Conservation (phyloP, 2,797 vertebrate species). For the Sciurus vulgaris region DNA sequence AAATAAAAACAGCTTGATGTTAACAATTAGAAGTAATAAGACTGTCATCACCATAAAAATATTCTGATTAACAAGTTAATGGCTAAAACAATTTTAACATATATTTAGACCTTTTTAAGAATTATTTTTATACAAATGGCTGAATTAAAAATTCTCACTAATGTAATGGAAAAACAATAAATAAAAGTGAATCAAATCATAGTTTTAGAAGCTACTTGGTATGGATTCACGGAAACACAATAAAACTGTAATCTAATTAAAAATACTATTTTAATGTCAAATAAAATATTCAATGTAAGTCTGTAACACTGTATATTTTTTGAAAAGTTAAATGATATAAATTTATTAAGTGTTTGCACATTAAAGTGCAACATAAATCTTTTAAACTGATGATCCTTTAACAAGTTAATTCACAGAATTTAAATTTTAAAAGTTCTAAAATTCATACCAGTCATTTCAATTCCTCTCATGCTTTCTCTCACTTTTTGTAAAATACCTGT, state of each 20-base stretch:
- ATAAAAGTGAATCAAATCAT: slow-evolving; percentile 39
- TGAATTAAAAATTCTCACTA: slow-evolving; percentile 57
- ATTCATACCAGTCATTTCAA: background rate
- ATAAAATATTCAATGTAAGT: slow-evolving; percentile 55
- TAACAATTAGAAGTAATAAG: slow-evolving; percentile 76
- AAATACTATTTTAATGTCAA: slow-evolving; percentile 27
- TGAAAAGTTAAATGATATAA: background rate
- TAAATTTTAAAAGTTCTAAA: slow-evolving; percentile 48
- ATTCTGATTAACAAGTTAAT: slow-evolving; percentile 52
- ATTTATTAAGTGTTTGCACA: background rate
- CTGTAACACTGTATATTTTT: slow-evolving; percentile 27
- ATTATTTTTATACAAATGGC: slow-evolving; percentile 1
- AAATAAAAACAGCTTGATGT: slow-evolving; percentile 80
- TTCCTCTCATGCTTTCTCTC: background rate
- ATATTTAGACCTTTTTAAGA: slow-evolving; percentile 18
- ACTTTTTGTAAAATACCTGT: background rate
- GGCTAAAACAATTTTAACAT: slow-evolving; percentile 53
- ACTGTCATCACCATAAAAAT: slow-evolving; percentile 53
- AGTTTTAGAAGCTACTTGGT: slow-evolving; percentile 20
- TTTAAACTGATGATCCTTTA: slow-evolving; percentile 17
- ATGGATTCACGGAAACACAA: background rate
- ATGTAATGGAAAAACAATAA: slow-evolving; percentile 45
- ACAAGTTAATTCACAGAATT: slow-evolving; percentile 49
- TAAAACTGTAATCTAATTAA: slow-evolving; percentile 43
- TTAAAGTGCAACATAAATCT: background rate